A percentile compares a stretch with the other conserved stretches of the same genome.
These are phyloP conservation scores for Gonioctena quinquepunctata DNA, from an alignment of 1,140 invertebrate species.

Conservation along the genomic window DNA sequence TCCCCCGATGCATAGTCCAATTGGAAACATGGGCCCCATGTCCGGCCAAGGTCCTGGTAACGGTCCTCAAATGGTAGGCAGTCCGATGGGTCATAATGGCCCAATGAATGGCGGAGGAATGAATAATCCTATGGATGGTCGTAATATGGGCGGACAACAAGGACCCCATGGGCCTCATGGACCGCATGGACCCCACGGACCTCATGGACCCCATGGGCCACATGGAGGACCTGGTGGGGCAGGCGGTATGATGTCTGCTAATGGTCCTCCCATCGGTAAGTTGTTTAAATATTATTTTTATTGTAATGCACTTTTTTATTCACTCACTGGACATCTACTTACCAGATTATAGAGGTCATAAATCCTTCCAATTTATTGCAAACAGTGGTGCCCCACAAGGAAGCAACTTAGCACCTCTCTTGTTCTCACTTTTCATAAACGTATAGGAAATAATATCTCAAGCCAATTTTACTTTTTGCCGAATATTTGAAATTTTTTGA, in stretches of 20 bases:
- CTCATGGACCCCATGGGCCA: constrained; percentile 54
- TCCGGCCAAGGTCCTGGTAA: constrained; percentile 61
- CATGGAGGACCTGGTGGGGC: constrained; percentile 30
- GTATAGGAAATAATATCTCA: too few relatives aligned
- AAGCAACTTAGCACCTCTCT: too few relatives aligned
- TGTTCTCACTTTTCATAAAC: too few relatives aligned
- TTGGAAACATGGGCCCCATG: constrained; percentile 69
- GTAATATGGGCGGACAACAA: constrained; percentile 74
- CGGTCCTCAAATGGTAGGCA: constrained; percentile 62
- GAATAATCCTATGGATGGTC: constrained; percentile 49
- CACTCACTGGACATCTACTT: neutral
- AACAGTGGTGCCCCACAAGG: too few relatives aligned
- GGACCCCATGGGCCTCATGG: constrained; percentile 40
- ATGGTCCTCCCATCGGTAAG: constrained; percentile 38
- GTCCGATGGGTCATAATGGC: constrained; percentile 63
- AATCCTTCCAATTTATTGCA: too few relatives aligned
- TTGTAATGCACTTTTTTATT: too few relatives aligned
- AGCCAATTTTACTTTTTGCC: too few relatives aligned
- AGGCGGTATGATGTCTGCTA: constrained; percentile 57
- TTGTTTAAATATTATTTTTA: too few relatives aligned
- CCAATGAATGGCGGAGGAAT: constrained; percentile 63
- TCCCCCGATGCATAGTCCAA: constrained; percentile 61
- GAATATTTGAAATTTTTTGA: too few relatives aligned
- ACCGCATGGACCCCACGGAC: constrained; percentile 46
- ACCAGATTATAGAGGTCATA: too few relatives aligned